Conservation (phyloP, 2,113 vertebrate genomes). For the Larimichthys crocea region DNA sequence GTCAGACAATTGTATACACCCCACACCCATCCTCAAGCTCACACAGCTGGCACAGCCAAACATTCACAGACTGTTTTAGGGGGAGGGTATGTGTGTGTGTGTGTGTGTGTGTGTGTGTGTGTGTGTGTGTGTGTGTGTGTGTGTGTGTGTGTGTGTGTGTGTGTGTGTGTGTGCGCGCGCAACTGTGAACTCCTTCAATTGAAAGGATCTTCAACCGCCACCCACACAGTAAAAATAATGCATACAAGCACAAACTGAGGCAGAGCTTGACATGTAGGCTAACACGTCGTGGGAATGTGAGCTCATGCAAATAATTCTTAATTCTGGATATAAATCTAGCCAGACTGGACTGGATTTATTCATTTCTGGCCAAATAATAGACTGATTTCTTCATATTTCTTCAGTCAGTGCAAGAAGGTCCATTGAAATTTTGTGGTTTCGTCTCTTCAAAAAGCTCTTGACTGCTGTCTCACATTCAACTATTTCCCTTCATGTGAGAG, state of each 20-base stretch:
- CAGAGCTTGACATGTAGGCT: conserved; percentile 1
- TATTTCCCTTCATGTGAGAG: conserved; percentile 9
- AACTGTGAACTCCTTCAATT: conserved; percentile 36
- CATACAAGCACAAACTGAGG: background rate
- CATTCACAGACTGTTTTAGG: conserved; percentile 65
- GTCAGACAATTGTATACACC: conserved; percentile 75
- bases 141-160: background rate
- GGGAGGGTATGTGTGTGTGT: background rate
- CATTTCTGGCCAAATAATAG: conserved; percentile 55
- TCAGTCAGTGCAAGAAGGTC: conserved; percentile 40
- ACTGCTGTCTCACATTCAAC: conserved; percentile 18
- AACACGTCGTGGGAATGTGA: conserved; percentile 6
- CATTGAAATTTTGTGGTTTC: conserved; percentile 28
- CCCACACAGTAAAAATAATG: conserved; percentile 23
- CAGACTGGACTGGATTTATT: conserved; percentile 45
- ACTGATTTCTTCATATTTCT: too few species aligned
- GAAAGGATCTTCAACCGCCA: conserved; percentile 32
- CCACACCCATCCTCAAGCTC: conserved; percentile 70
- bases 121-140: conserved; percentile 17
- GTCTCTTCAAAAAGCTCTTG: conserved; percentile 11
- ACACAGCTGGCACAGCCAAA: conserved; percentile 78
- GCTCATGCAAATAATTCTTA: conserved; percentile 25
- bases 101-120: conserved; percentile 4
- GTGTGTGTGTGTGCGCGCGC: background rate
- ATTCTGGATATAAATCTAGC: conserved; percentile 26